Conservation (phyloP, 2,113 vertebrate species). For the Pithys albifrons region DNA sequence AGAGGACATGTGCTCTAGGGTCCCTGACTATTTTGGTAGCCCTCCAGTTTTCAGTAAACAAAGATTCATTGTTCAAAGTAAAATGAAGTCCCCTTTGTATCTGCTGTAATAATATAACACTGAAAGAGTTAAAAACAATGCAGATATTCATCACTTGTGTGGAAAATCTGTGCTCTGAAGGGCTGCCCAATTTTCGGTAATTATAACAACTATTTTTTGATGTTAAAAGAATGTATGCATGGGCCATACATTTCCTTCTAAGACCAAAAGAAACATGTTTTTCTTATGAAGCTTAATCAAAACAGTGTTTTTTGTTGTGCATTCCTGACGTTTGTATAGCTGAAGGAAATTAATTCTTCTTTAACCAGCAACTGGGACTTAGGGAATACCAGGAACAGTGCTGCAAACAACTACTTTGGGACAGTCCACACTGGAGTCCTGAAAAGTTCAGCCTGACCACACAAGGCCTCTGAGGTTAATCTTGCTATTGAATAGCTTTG, state of each 20-base stretch:
- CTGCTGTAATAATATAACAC: background rate
- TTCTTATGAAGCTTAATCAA: constrained; percentile 63
- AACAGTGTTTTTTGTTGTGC: constrained; percentile 22
- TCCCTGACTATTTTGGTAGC: background rate
- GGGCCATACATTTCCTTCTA: constrained; percentile 61
- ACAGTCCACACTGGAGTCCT: background rate
- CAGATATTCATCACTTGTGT: constrained; percentile 17
- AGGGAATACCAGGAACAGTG: background rate
- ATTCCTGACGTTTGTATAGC: constrained; percentile 7
- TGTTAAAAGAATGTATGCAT: constrained; percentile 51
- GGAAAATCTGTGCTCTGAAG: constrained; percentile 50
- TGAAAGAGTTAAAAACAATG: constrained; percentile 47
- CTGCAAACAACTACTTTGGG: background rate
- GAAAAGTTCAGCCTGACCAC: background rate
- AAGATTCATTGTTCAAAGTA: constrained; percentile 17
- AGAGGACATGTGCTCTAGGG: background rate
- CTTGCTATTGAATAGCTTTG: background rate
- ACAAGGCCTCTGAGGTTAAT: constrained; percentile 8
- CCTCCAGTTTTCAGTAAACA: constrained; percentile 37
- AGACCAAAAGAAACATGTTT: constrained; percentile 64
- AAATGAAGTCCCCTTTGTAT: constrained; percentile 29
- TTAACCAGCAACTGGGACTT: constrained; percentile 10
- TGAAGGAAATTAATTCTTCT: constrained; percentile 51
- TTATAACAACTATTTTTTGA: constrained; percentile 50
- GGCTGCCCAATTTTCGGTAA: constrained; percentile 35